phyloP scores from a whole-genome alignment of 2,113 vertebrate genomes.

The Piprites chloris region DNA sequence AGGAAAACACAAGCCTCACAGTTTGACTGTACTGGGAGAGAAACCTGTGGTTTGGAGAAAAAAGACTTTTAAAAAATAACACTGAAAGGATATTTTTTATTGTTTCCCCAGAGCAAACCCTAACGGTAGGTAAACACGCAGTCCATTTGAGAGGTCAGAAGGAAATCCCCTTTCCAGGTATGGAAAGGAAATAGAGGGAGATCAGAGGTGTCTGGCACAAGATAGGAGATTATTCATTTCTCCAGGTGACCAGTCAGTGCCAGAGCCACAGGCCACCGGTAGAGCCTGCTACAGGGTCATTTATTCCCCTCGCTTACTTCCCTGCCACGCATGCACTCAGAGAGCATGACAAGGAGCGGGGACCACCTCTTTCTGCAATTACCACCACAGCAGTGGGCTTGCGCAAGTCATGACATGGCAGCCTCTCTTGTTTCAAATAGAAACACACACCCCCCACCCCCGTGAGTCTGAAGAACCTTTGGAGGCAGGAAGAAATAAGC shows the following conservation, averaged over 20 bases:
- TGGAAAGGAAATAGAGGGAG: neutral
- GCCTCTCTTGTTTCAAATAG: neutral
- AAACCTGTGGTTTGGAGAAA: neutral
- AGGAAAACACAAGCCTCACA: neutral
- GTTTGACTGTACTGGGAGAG: neutral
- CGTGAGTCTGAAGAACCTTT: neutral
- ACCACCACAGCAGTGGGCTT: neutral
- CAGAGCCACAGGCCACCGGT: neutral
- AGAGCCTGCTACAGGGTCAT: neutral
- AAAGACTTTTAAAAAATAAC: neutral
- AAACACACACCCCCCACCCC: too few relatives aligned
- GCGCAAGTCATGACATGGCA: neutral
- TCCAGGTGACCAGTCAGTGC: neutral
- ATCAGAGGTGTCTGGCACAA: neutral
- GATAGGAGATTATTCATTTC: neutral
- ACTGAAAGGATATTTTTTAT: neutral
- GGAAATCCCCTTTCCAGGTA: neutral
- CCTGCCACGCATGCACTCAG: neutral
- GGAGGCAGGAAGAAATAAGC: neutral
- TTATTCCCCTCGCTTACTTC: neutral
- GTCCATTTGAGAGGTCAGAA: neutral
- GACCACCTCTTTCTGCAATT: neutral
- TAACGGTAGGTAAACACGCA: neutral
- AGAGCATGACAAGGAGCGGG: accelerated
- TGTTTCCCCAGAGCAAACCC: neutral